These are phyloP conservation scores for Hyperoplus lanceolatus DNA, from an alignment of 2,797 vertebrate genomes.

Conservation along the genomic window DNA sequence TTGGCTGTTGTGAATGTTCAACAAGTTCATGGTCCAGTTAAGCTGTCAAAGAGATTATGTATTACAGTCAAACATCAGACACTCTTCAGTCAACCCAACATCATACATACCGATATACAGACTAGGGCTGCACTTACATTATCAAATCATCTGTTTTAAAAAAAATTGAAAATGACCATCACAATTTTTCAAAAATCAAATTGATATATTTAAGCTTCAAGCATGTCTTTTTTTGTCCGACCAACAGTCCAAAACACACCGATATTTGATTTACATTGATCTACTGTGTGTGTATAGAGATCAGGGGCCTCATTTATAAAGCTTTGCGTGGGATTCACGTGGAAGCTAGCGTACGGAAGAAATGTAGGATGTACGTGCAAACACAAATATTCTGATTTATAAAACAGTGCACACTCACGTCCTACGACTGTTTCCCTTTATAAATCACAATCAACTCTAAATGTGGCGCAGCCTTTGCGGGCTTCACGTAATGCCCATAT, in stretches of 20 bases:
- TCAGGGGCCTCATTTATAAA: too few species aligned
- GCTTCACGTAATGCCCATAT: too few species aligned
- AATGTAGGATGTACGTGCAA: too few species aligned
- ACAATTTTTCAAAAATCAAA: not conserved
- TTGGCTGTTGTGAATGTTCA: conserved; percentile 13
- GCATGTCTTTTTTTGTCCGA: not conserved
- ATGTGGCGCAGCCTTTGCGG: too few species aligned
- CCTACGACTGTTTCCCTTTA: too few species aligned
- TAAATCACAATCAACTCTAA: too few species aligned
- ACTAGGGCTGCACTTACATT: not conserved
- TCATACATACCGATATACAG: not conserved
- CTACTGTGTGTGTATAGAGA: not conserved
- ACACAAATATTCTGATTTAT: too few species aligned
- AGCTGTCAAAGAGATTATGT: not conserved
- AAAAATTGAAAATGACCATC: not conserved
- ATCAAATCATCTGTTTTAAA: not conserved
- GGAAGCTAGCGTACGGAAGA: too few species aligned
- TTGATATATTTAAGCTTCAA: rapidly evolving
- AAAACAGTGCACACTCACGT: too few species aligned
- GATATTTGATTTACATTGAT: not conserved
- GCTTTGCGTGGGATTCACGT: too few species aligned
- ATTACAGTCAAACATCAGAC: not conserved
- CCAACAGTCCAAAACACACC: not conserved
- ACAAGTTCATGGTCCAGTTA: not conserved
- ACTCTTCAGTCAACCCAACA: not conserved